These are phyloP conservation scores for Mycteria americana DNA, from an alignment of 2,797 vertebrate genomes.

Conservation along the genomic window DNA sequence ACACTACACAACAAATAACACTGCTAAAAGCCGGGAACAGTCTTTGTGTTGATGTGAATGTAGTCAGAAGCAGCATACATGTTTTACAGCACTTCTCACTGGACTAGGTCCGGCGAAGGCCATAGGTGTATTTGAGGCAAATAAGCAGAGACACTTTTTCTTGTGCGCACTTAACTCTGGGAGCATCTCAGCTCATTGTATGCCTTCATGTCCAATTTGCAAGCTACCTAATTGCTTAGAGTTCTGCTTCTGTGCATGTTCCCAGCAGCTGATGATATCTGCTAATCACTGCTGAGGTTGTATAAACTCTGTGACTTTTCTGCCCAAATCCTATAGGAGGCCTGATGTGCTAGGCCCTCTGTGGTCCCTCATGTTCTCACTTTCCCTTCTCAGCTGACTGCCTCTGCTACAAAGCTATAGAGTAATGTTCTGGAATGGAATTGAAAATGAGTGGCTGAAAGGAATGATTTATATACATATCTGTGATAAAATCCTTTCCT, in stretches of 20 bases:
- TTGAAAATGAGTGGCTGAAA: neutral
- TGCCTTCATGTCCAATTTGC: neutral
- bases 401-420: neutral
- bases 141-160: neutral
- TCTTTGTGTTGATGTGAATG: neutral
- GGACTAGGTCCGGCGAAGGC: neutral
- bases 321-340: neutral
- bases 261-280: neutral
- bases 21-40: neutral
- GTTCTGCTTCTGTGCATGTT: neutral
- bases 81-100: neutral
- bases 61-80: neutral
- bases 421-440: neutral
- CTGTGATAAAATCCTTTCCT: neutral
- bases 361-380: neutral
- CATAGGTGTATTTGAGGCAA: neutral
- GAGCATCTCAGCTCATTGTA: neutral
- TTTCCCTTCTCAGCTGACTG: neutral
- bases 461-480: neutral
- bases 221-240: neutral
- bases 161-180: neutral
- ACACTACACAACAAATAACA: neutral
- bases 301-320: neutral
- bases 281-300: neutral
- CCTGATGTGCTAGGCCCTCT: neutral